These are phyloP conservation scores for Aradus depressus DNA, from an alignment of 2,888 invertebrate species.

Conservation along the genomic window DNA sequence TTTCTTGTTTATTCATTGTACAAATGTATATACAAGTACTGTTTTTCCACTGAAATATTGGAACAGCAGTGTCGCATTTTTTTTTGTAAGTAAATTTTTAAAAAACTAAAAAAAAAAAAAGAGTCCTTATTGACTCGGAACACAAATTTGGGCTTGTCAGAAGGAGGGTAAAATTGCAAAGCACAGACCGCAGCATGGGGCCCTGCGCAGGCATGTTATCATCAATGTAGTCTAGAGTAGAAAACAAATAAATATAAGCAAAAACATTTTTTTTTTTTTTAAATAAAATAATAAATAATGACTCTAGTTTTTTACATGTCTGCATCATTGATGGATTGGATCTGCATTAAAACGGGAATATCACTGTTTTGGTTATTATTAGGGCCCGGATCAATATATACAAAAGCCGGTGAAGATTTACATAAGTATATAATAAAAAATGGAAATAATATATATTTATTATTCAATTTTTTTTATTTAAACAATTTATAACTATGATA, in stretches of 20 bases:
- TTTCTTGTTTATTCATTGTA: slow-evolving; percentile 3
- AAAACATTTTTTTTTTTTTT: not conserved
- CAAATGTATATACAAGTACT: slow-evolving; percentile 1
- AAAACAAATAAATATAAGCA: not conserved
- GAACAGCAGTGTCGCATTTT: not conserved
- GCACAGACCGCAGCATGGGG: slow-evolving; percentile 34
- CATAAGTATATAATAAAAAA: not conserved
- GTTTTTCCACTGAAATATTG: not conserved
- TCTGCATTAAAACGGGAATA: too few species aligned
- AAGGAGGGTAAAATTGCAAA: slow-evolving; percentile 28
- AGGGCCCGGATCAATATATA: not conserved
- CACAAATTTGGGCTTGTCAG: slow-evolving; percentile 29
- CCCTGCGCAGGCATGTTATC: slow-evolving; percentile 22
- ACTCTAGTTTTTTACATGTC: not conserved
- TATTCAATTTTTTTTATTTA: not conserved
- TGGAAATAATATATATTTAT: not conserved
- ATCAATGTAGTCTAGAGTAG: not conserved
- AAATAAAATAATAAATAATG: not conserved
- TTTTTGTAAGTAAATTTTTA: not conserved
- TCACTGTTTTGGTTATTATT: not conserved
- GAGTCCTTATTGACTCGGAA: not conserved
- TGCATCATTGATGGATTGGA: too few species aligned
- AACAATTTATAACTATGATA: too few species aligned
- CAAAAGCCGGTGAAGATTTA: not conserved
- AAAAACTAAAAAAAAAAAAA: slow-evolving; percentile 8